phyloP scores from a whole-genome alignment of 2,888 invertebrate species.

The Cheilosia vernalis region DNA sequence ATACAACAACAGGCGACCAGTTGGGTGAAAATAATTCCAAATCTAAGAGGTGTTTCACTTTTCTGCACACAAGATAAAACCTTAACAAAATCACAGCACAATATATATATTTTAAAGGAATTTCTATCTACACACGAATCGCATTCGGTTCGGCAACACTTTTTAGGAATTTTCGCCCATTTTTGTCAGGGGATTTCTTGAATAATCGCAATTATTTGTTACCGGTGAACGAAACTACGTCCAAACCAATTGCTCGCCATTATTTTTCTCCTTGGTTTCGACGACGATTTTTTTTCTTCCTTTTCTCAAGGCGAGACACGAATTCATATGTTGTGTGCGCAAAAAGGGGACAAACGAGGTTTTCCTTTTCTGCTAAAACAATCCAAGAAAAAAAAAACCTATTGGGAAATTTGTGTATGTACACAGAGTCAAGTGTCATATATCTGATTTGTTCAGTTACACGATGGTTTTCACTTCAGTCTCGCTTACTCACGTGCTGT shows the following conservation, averaged over 20 bases:
- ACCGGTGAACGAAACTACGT: conserved; percentile 73
- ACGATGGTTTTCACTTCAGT: neutral
- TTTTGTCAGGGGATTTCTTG: conserved; percentile 17
- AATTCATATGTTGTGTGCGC: neutral
- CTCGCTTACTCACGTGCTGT: conserved; percentile 48
- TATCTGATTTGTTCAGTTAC: conserved; percentile 24
- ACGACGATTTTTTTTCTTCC: neutral
- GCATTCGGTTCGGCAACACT: conserved; percentile 18
- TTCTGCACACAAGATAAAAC: conserved; percentile 7
- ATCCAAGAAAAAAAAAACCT: conserved; percentile 5
- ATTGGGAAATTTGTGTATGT: conserved; percentile 64
- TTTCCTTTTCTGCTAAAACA: neutral
- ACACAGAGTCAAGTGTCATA: conserved; percentile 43
- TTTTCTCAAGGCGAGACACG: conserved; percentile 6
- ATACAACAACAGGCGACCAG: neutral
- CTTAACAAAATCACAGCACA: conserved; percentile 57
- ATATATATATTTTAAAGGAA: conserved; percentile 9
- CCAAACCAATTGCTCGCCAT: conserved; percentile 70
- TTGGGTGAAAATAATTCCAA: conserved; percentile 12
- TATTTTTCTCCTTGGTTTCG: conserved; percentile 54
- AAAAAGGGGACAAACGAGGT: conserved; percentile 32
- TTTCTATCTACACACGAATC: conserved; percentile 31
- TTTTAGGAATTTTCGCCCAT: neutral
- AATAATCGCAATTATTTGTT: conserved; percentile 62
- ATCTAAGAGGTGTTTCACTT: conserved; percentile 27